Evolutionary conservation across 1,140 invertebrate genomes (phyloP), one percentile per base, ranked within the genome.

Genomic region (Trichomalopsis sarcophagae): DNA sequence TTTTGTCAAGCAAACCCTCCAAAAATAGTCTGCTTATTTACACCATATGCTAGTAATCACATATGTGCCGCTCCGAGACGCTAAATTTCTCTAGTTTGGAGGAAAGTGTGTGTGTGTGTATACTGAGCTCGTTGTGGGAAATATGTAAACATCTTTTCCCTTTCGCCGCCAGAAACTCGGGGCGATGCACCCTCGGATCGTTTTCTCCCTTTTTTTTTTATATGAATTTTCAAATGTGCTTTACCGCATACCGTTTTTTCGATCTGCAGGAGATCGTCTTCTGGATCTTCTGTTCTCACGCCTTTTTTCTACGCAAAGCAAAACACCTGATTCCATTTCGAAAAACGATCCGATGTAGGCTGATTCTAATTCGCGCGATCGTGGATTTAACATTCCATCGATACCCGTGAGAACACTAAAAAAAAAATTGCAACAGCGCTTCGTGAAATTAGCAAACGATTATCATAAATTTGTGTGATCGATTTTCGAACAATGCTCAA

Each of bases 1-100:
- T 50, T 71, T 47, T 47, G 69, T 73, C 13, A 81, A 30, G 40
- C 14, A 17, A 73, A 30, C 23, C 55, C 27, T 27, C 69, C 69
- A 73, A 71, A 81, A 81, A 81, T 81, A 81, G 68, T 50, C 14
- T 30, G 40, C 44, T 81, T 73, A 50, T 81, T 81, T 81, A 81
- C 17, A 30, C 80, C 80, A 81, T 66, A n/a, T 81, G 80, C 44
- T 50, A 50, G 80, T 50, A 73, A 81, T 81, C 68, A 73, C 80
- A 81, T 33, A 33, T 55, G 62, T 66, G 69, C 23, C 62, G 40
- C 14, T 62, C 27, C 21, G 13, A 77, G 23, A 77, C 11, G 21
- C 11, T 17, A 23, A 40, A 27, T 77, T 55, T 77, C 75, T 50
- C n/a, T 23, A 77, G 76, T 23, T 30, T 66, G n/a, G 21, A 66